Percentiles rank a stretch among this genome's conserved stretches.
Evolutionary conservation across 2,797 vertebrate species (phyloP).

Genomic region (Hypotaenidia okinawae): DNA sequence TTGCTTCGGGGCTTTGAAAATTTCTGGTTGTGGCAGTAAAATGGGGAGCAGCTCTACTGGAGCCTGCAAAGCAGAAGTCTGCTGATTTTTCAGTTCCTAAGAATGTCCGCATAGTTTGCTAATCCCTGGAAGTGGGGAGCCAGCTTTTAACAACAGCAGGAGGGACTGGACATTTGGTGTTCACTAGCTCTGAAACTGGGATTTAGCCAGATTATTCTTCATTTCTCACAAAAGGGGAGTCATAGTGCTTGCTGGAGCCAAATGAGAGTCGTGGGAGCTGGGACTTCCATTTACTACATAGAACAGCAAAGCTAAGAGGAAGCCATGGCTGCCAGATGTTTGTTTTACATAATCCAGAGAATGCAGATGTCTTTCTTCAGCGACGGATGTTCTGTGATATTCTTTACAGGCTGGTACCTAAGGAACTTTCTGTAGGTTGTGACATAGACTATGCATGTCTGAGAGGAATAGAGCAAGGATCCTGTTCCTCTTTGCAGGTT

Average conservation of each 20-base stretch:
- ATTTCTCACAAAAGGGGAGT: conserved; percentile 57
- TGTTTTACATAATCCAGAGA: conserved; percentile 65
- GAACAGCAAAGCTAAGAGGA: conserved; percentile 56
- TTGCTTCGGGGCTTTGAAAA: not conserved
- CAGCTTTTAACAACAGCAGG: conserved; percentile 57
- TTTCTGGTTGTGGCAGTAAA: not conserved
- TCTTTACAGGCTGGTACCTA: conserved; percentile 43
- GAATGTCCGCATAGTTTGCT: conserved; percentile 53
- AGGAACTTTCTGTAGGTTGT: not conserved
- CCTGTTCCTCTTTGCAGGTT: not conserved
- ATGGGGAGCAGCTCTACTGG: not conserved
- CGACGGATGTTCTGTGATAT: not conserved
- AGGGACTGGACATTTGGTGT: conserved; percentile 53
- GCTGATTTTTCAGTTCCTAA: conserved; percentile 26
- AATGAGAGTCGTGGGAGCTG: conserved; percentile 57
- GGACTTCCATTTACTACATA: conserved; percentile 42
- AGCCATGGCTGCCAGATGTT: conserved; percentile 62
- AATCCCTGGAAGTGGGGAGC: conserved; percentile 52
- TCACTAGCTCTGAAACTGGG: conserved; percentile 43
- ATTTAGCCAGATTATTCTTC: conserved; percentile 69
- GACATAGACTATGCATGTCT: not conserved
- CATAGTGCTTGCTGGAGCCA: conserved; percentile 38
- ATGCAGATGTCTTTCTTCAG: conserved; percentile 67
- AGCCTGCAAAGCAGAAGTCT: conserved; percentile 8
- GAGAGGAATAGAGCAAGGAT: not conserved